Percentiles rank a stretch among this genome's conserved stretches.
Conservation (phyloP, 1,140 invertebrate genomes). For the Trichonephila clavipes region DNA sequence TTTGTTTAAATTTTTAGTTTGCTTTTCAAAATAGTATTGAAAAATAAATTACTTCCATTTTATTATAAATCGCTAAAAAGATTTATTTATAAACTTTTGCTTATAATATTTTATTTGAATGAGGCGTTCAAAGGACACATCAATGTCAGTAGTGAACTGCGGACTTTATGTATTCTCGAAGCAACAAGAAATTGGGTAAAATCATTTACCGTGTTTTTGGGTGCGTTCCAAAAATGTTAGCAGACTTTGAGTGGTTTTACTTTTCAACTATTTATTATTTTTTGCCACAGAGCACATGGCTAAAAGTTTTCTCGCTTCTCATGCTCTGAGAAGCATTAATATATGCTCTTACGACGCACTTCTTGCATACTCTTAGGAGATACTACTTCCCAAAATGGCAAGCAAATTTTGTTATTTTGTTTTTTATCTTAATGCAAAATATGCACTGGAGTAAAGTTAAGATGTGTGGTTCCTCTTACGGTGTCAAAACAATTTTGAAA, state of each 20-base stretch:
- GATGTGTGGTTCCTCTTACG: background rate
- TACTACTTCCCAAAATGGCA: background rate
- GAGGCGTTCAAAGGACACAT: conserved; percentile 41
- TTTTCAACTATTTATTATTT: conserved; percentile 44
- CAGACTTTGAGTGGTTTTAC: conserved; percentile 74
- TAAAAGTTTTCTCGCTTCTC: conserved; percentile 31
- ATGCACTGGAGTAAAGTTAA: background rate
- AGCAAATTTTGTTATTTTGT: conserved; percentile 7
- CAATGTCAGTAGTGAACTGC: conserved; percentile 9
- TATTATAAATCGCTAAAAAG: background rate
- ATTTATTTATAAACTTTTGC: background rate
- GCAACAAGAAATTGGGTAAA: conserved; percentile 73
- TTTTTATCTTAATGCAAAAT: background rate
- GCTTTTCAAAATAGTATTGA: no score
- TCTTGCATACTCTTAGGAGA: background rate
- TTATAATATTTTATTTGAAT: conserved; percentile 44
- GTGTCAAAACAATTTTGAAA: conserved; percentile 49
- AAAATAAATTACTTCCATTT: no score
- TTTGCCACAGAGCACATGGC: conserved; percentile 30
- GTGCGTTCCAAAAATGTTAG: conserved; percentile 71
- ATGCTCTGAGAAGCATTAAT: conserved; percentile 30
- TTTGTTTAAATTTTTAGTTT: no score
- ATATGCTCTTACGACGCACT: conserved; percentile 24
- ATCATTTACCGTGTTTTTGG: conserved; percentile 76
- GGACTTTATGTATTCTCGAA: conserved; percentile 19